Base-by-base conservation (phyloP, 2,113 vertebrate species). In the Chiloscyllium plagiosum region DNA sequence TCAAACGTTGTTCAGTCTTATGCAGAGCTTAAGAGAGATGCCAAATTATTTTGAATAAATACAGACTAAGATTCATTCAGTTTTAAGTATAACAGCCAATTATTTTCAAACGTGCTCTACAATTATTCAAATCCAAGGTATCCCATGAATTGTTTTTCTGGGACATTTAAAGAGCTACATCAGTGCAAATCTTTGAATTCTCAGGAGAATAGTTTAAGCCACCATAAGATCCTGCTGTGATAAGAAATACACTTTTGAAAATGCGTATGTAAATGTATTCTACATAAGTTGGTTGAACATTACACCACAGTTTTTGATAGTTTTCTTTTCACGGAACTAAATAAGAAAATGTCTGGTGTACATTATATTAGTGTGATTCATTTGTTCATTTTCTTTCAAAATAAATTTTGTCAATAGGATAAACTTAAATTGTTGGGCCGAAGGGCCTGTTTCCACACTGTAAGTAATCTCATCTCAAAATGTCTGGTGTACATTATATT, bases 61-160 rank as follows among this genome's bases (percentile, higher is more conserved):
- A 61, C 87, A 90, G 85, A 87, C 87, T 65, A 56, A 33, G 87
- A 90, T 90, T 90, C n/a, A 33, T 65, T 90, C 56, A n/a, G 52
- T 90, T 90, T 65, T 20, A 33, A 65, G 87, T 33, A 61, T 65
- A 52, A 65, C 52, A 90, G 87, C 56, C 29, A 90, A 61, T n/a
- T 90, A 90, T 90, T 90, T 90, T 90, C 56, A 65, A n/a, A 65
- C 65, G 26, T 65, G 56, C 29, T 65, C 50, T 17, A 65, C 33
- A 4, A 15, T 65, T 90, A 61, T 65, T 90, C 87, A 90, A 90
- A n/a, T 90, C 13, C 29, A 90, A 13, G 26, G 65, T 90, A 33
- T n/a, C 52, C 52, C 56, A 90, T 65, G 56, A n/a, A 90, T 65
- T 90, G 3, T 90, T 80, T 47, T 80, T 15, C 29, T 13, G 12